Conservation (phyloP, 2,888 invertebrate species). For the Cephus spinipes region DNA sequence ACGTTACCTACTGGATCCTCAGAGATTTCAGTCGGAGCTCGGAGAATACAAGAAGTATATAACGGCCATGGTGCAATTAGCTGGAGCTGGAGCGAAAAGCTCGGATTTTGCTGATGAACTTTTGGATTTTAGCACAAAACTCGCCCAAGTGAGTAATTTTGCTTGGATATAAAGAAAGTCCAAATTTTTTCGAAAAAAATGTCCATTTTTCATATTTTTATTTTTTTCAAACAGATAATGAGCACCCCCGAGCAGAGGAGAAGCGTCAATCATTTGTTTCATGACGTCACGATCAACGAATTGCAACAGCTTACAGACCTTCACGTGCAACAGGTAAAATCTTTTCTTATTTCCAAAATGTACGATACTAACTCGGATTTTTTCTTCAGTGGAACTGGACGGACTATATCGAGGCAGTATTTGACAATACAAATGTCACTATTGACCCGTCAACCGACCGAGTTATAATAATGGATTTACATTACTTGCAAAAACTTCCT, state of each 20-base stretch:
- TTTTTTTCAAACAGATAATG: slow-evolving; percentile 70
- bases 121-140: slow-evolving; percentile 71
- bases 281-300: slow-evolving; percentile 73
- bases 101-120: slow-evolving; percentile 73
- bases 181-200: background rate
- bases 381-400: slow-evolving; percentile 75
- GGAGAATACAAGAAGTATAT: slow-evolving; percentile 74
- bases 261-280: slow-evolving; percentile 74
- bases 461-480: slow-evolving; percentile 76
- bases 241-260: slow-evolving; percentile 74
- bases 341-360: slow-evolving; percentile 14
- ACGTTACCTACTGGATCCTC: slow-evolving; percentile 73
- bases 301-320: slow-evolving; percentile 63
- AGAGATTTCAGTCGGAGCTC: slow-evolving; percentile 73
- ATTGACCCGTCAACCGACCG: slow-evolving; percentile 69
- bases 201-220: slow-evolving; percentile 24
- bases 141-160: slow-evolving; percentile 70
- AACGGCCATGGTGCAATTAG: slow-evolving; percentile 68
- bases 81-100: slow-evolving; percentile 59
- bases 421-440: slow-evolving; percentile 71
- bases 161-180: background rate
- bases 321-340: slow-evolving; percentile 51
- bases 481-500: slow-evolving; percentile 74
- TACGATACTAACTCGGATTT: background rate
- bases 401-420: slow-evolving; percentile 71